These are phyloP conservation scores for Castor canadensis DNA, from an alignment of 2,113 vertebrate species.

Conservation along the genomic window DNA sequence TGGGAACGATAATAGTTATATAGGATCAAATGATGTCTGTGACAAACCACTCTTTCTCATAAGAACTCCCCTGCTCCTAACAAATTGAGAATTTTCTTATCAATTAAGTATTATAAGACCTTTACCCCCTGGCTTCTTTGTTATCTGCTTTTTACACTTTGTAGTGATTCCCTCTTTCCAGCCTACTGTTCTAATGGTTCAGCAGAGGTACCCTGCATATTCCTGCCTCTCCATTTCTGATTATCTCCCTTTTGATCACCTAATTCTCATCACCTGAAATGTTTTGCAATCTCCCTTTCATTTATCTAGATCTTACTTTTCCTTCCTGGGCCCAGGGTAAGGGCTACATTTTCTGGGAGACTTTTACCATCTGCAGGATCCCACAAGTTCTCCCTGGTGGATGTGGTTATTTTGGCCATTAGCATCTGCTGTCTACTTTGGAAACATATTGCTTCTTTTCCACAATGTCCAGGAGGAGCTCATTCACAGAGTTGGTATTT, in stretches of 20 bases:
- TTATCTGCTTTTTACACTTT: neutral
- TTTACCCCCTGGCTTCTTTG: neutral
- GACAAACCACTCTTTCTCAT: neutral
- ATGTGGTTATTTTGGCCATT: neutral
- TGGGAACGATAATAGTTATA: neutral
- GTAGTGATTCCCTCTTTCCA: neutral
- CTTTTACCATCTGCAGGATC: neutral
- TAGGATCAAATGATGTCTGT: neutral
- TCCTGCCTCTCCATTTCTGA: neutral
- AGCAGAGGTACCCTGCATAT: neutral
- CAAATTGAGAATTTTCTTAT: neutral
- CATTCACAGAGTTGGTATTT: neutral
- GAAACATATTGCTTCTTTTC: neutral
- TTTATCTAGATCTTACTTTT: neutral
- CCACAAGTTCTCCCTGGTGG: neutral
- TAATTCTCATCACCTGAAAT: neutral
- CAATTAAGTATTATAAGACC: neutral
- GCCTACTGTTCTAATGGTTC: neutral
- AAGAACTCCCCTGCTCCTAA: neutral
- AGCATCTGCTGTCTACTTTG: neutral
- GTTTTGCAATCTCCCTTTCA: neutral
- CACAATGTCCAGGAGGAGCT: neutral
- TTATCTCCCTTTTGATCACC: neutral
- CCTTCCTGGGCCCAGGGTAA: neutral
- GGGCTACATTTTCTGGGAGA: neutral